Conservation (phyloP, 2,888 invertebrate genomes). For the Standfussiana lucernea region DNA sequence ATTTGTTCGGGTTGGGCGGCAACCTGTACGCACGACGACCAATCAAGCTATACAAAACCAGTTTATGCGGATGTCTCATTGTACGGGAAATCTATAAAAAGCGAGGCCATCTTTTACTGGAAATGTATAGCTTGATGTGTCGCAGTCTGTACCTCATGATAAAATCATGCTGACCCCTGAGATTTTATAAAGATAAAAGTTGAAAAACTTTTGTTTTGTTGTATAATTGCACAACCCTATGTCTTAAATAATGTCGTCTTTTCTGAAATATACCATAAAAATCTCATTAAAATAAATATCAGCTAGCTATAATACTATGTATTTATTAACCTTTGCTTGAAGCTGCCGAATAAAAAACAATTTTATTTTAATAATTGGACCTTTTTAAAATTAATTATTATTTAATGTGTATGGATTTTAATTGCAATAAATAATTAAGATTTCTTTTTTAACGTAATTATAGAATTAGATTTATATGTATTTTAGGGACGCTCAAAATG, state of each 20-base stretch:
- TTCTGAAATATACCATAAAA: conserved; percentile 7
- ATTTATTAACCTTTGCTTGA: conserved; percentile 65
- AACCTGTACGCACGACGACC: background rate
- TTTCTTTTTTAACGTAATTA: conserved; percentile 68
- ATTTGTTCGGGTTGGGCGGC: background rate
- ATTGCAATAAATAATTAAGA: conserved; percentile 74
- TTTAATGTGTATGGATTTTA: conserved; percentile 72
- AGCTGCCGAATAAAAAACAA: conserved; percentile 58
- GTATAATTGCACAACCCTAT: background rate
- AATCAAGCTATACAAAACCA: background rate
- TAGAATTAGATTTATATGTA: conserved; percentile 70
- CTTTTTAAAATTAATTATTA: conserved; percentile 65
- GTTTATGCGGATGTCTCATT: background rate
- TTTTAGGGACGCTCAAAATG: conserved; percentile 83
- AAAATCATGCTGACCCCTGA: background rate
- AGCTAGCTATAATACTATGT: background rate
- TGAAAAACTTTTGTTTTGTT: no score
- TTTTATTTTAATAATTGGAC: conserved; percentile 63
- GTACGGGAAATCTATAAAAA: background rate
- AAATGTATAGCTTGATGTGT: background rate
- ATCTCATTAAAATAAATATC: conserved; percentile 21
- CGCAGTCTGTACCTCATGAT: background rate
- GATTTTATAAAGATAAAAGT: background rate
- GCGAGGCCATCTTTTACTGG: background rate
- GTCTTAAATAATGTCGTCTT: background rate